Percentiles rank a stretch among this genome's conserved stretches.
Conservation (phyloP, 92 coral and sea anemone species). For the Zoanthus gigantus region DNA sequence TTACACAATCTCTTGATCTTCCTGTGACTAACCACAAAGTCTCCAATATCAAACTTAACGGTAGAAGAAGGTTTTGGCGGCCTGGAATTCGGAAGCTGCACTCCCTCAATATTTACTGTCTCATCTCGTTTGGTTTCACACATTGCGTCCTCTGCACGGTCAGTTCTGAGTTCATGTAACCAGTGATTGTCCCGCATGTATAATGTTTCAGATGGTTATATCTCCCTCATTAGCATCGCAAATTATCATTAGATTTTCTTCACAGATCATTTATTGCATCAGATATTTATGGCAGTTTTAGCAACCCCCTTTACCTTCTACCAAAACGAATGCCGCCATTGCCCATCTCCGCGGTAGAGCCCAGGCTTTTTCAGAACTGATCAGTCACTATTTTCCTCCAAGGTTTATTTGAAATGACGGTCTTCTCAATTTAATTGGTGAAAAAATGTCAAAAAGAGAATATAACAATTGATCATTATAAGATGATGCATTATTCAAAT, state of each 20-base stretch:
- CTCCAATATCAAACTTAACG: conserved; percentile 41
- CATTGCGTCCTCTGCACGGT: background rate
- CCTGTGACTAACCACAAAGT: conserved; percentile 36
- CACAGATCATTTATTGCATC: too few species aligned
- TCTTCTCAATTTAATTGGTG: background rate
- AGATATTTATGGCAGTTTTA: too few species aligned
- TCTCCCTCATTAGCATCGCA: too few species aligned
- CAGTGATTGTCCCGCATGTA: background rate
- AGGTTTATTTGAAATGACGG: background rate
- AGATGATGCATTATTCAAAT: conserved; percentile 25
- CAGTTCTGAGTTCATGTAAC: background rate
- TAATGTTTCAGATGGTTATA: background rate
- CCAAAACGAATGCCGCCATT: conserved; percentile 1
- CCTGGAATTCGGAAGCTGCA: conserved; percentile 45
- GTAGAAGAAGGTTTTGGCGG: conserved; percentile 26
- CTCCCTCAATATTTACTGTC: conserved; percentile 19
- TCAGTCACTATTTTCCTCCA: conserved; percentile 21
- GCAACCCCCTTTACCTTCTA: too few species aligned
- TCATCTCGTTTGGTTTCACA: conserved; percentile 30
- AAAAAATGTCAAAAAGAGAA: conserved; percentile 18
- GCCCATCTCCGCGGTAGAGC: conserved; percentile 12
- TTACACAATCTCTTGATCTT: conserved; percentile 45
- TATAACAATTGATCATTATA: background rate
- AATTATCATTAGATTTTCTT: too few species aligned
- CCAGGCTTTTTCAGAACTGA: conserved; percentile 27